These are phyloP conservation scores for Saccostrea cuccullata DNA, from an alignment of 1,140 invertebrate species.

Conservation along the genomic window DNA sequence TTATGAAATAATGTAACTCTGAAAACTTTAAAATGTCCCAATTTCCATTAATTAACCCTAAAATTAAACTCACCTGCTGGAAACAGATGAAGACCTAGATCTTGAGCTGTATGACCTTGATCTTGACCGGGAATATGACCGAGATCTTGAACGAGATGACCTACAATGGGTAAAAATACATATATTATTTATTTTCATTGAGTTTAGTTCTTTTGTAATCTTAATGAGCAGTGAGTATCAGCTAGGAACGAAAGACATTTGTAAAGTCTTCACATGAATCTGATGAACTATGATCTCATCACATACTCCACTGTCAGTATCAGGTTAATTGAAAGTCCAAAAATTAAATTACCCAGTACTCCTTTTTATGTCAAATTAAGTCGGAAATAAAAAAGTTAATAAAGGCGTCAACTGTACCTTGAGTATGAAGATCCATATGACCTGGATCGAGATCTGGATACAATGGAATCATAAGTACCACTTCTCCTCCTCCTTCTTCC, in stretches of 20 bases:
- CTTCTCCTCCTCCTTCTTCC: conserved; percentile 46
- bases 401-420: conserved; percentile 6
- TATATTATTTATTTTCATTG: not conserved
- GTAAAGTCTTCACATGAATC: conserved; percentile 8
- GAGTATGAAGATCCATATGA: conserved; percentile 58
- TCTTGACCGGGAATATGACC: conserved; percentile 50
- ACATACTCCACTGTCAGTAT: conserved; percentile 79
- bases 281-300: conserved; percentile 35
- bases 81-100: conserved; percentile 58
- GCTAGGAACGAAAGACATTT: conserved; percentile 37
- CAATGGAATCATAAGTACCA: conserved; percentile 56
- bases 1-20: too few species aligned
- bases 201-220: conserved; percentile 3
- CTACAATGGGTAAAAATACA: not conserved
- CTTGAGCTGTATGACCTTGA: conserved; percentile 48
- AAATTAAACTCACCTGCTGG: conserved; percentile 40
- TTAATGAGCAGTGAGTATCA: not conserved
- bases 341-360: too few species aligned
- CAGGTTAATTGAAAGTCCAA: too few species aligned
- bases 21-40: too few species aligned
- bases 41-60: not conserved
- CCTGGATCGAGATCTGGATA: conserved; percentile 62
- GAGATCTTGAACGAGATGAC: conserved; percentile 48
- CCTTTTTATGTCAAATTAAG: too few species aligned
- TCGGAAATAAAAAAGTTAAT: too few species aligned